These are phyloP conservation scores for Drosophila macrospina DNA, from an alignment of 2,888 invertebrate genomes.

Conservation along the genomic window DNA sequence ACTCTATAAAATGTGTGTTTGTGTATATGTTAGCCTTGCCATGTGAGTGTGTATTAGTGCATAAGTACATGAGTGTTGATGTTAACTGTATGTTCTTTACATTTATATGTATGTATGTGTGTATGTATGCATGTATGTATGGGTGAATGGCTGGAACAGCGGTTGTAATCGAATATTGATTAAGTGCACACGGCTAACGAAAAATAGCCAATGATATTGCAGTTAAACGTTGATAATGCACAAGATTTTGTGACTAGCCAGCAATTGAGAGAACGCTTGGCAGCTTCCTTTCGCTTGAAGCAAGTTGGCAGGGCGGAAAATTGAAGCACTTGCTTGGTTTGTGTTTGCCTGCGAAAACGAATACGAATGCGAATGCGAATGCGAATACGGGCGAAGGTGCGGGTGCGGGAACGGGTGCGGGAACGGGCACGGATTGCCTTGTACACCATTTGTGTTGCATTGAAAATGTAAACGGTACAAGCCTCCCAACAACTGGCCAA, in stretches of 20 bases:
- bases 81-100: conserved; percentile 18
- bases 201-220: conserved; percentile 67
- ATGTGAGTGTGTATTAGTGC: conserved; percentile 22
- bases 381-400: neutral
- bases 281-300: conserved; percentile 29
- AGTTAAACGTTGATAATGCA: conserved; percentile 78
- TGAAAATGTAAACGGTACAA: conserved; percentile 47
- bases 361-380: conserved; percentile 1
- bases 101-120: conserved; percentile 12
- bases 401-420: too few species aligned
- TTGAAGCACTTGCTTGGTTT: conserved; percentile 70
- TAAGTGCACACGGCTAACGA: conserved; percentile 58
- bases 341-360: conserved; percentile 6
- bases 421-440: conserved; percentile 2
- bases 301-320: conserved; percentile 76
- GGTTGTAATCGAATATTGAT: conserved; percentile 77
- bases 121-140: conserved; percentile 19
- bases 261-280: conserved; percentile 26
- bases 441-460: conserved; percentile 52
- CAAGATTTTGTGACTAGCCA: conserved; percentile 44
- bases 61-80: conserved; percentile 9
- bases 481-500: conserved; percentile 30
- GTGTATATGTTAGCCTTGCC: conserved; percentile 27
- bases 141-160: conserved; percentile 24
- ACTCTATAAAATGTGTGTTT: conserved; percentile 31